A percentile compares a stretch with the other conserved stretches of the same genome.
Evolutionary conservation across 2,113 vertebrate species (phyloP).

Genomic region (Falcunculus frontatus): DNA sequence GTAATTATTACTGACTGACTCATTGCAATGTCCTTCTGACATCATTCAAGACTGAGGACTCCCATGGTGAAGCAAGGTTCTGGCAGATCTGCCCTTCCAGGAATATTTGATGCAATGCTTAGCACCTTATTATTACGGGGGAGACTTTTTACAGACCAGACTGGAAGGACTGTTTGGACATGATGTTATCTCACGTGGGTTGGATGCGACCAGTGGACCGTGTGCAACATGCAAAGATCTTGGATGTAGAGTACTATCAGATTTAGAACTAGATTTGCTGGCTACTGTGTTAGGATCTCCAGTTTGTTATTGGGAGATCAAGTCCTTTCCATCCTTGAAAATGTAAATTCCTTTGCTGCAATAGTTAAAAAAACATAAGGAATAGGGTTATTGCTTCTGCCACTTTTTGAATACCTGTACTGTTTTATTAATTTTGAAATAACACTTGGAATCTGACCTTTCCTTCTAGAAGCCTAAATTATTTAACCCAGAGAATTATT

Average conservation of each 20-base stretch:
- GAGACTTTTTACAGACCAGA: not conserved
- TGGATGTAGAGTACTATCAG: not conserved
- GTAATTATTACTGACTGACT: not conserved
- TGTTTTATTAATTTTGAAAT: constrained; percentile 4
- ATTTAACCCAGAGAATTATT: not conserved
- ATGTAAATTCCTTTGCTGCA: not conserved
- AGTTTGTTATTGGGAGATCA: not conserved
- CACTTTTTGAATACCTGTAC: not conserved
- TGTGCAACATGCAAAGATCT: accelerated
- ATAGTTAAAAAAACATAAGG: not conserved
- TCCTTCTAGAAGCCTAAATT: not conserved
- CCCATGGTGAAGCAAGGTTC: not conserved
- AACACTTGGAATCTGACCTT: not conserved
- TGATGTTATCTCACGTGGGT: accelerated
- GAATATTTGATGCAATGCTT: not conserved
- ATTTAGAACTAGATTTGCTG: not conserved
- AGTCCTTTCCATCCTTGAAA: not conserved
- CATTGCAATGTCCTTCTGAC: not conserved
- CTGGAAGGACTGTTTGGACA: not conserved
- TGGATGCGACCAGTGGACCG: not conserved
- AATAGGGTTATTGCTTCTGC: not conserved
- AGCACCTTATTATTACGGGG: not conserved
- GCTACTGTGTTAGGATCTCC: not conserved
- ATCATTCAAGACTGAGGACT: not conserved
- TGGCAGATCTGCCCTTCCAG: not conserved